Evolutionary conservation across 2,113 vertebrate genomes (phyloP), one percentile per base, ranked within the genome.

Genomic region (Hippocampus barbouri): DNA sequence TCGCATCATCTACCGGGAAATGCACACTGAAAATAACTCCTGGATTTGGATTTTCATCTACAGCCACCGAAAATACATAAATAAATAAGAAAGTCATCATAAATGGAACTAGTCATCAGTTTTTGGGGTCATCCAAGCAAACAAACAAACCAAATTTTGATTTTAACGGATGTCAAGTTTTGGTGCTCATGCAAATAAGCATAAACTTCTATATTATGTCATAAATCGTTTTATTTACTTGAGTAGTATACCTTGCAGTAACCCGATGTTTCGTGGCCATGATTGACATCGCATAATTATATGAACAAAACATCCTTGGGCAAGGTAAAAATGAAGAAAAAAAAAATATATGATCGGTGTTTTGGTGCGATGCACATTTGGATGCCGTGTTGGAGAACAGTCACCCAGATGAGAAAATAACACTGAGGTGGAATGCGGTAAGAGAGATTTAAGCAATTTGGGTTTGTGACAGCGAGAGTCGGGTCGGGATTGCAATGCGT

Each of bases 401-500:
- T 71, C 73, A 51, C 20, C 20, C 67, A 72, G 59, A 40, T 8
- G 12, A 43, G 77, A 54, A 82, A 74, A 73, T 30, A 45, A 56
- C 69, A 14, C 57, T 16, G 56, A 72, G 66, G 45, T 64, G 71
- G 56, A 76, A 77, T 30, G 49, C 59, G 60, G 47, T 43, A 57
- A 72, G 73, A 74, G 49, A 70, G n/a, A 78, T 84, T 71, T 51
- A 59, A 71, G 75, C 64, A 9, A 79, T 82, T 77, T 63, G 30
- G 5, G 38, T 53, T 51, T 45, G 41, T 18, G 8, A 67, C 27
- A 49, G 63, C 27, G 66, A 60, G 30, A 79, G 61, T 56, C 70
- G 74, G 69, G 25, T 57, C 18, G 21, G 69, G 40, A 66, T 56
- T 54, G 59, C 27, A 43, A 60, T 59, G 18, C 64, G 41, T 68